Evolutionary conservation across 2,113 vertebrate genomes (phyloP).

Genomic region (Sturnira hondurensis): DNA sequence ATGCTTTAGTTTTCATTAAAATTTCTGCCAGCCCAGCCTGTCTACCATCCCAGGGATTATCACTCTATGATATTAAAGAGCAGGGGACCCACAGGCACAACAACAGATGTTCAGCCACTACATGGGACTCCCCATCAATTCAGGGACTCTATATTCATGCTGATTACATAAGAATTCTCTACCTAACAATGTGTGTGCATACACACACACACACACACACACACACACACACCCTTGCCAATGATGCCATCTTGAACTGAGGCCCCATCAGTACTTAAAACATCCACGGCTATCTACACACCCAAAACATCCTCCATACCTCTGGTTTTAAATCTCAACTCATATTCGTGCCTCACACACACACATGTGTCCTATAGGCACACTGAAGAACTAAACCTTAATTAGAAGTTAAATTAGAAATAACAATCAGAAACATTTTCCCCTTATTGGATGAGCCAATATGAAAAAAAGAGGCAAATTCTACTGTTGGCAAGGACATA

Average conservation of each 20-base stretch:
- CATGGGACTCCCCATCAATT: neutral
- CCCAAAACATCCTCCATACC: neutral
- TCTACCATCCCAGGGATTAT: neutral
- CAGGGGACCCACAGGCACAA: neutral
- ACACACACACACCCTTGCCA: neutral
- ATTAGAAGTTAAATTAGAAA: neutral
- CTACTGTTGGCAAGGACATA: neutral
- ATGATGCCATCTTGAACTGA: neutral
- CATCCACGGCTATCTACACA: neutral
- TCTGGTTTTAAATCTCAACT: neutral
- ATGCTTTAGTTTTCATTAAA: neutral
- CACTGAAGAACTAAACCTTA: neutral
- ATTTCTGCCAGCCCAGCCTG: neutral
- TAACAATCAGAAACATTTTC: slow-evolving; percentile 3
- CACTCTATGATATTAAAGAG: neutral
- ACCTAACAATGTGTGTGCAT: neutral
- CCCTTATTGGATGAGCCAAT: neutral
- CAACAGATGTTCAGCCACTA: neutral
- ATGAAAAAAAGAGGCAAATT: neutral
- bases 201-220: neutral
- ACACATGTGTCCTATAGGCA: neutral
- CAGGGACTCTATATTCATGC: neutral
- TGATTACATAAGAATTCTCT: neutral
- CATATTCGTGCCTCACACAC: neutral
- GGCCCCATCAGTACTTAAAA: neutral